Base-by-base conservation (phyloP, 2,113 vertebrate genomes). In the Colistium nudipinnis region DNA sequence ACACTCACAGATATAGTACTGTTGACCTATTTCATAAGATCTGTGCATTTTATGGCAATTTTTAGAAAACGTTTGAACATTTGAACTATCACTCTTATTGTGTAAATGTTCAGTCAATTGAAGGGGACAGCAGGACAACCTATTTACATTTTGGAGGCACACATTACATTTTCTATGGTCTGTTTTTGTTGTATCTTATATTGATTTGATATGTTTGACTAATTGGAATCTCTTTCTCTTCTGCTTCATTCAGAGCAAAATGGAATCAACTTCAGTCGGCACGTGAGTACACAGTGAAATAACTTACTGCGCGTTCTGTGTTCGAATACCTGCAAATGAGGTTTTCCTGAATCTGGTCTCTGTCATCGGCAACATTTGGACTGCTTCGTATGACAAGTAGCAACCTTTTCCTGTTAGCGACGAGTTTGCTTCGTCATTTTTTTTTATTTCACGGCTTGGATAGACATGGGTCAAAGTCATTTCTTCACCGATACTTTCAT, bases 181-280 rank as follows among this genome's bases (percentile, higher is more conserved):
- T 20, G 30, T 47, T 17, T 24, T 36, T 47, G 17, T 30, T 0
- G 7, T 28, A 28, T 53, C 20, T 33, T 30, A 9, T 17, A 7
- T n/a, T 47, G n/a, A n/a, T 45, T 7, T 27, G 4, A 55, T 19
- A 48, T 54, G 13, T 47, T 35, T 61, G 27, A n/a, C 47, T 9
- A 7, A 47, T 35, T 3, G 70, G 27, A 57, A 11, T 47, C 2
- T 27, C 4, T 82, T 84, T 83, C 77, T 88, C 88, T 84, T 8
- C 79, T 65, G 2, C 90, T 85, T 25, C 93, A 92, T 85, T 92
- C 76, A 88, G 95, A 97, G 76, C 94, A 94, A 78, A 96, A 96
- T 65, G 93, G 95, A 70, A 88, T 97, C 70, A 91, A 95, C 87
- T 99, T 96, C 92, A 94, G 86, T 83, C 94, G 95, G 89, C 97